phyloP scores from a whole-genome alignment of 2,888 invertebrate species.

The Watsonalla binaria region DNA sequence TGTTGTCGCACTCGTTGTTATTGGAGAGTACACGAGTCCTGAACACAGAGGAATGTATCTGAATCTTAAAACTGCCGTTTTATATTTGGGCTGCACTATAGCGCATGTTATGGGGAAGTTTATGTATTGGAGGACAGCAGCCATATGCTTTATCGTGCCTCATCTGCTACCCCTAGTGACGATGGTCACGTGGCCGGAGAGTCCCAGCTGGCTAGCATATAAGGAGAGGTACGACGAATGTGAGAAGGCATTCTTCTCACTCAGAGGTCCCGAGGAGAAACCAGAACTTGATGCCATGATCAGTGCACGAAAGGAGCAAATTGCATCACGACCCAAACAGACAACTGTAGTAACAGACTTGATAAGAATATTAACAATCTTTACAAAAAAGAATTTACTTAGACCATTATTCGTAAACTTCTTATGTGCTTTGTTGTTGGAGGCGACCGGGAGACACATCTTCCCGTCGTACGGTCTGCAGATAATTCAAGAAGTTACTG shows the following conservation, averaged over 20 bases:
- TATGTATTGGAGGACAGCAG: slow-evolving; percentile 28
- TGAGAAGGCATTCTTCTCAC: slow-evolving; percentile 51
- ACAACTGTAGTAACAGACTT: background rate
- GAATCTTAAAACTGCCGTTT: slow-evolving; percentile 25
- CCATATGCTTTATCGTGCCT: slow-evolving; percentile 22
- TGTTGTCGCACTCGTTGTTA: slow-evolving; percentile 54
- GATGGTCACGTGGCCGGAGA: slow-evolving; percentile 28
- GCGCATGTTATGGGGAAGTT: slow-evolving; percentile 26
- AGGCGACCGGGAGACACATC: slow-evolving; percentile 36
- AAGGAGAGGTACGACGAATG: slow-evolving; percentile 18
- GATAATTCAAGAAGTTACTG: slow-evolving; percentile 33
- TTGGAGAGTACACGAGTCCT: slow-evolving; percentile 71
- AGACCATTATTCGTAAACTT: slow-evolving; percentile 34
- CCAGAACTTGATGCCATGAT: slow-evolving; percentile 29
- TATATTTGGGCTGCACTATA: slow-evolving; percentile 17
- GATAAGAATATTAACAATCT: slow-evolving; percentile 17
- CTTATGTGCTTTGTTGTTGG: slow-evolving; percentile 28
- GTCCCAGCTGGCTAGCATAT: slow-evolving; percentile 25
- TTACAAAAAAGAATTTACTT: slow-evolving; percentile 25
- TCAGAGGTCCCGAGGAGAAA: slow-evolving; percentile 64
- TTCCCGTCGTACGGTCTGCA: slow-evolving; percentile 38
- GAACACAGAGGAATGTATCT: slow-evolving; percentile 76
- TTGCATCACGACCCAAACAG: background rate
- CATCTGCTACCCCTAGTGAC: slow-evolving; percentile 12
- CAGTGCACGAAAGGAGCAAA: slow-evolving; percentile 18